phyloP scores from a whole-genome alignment of 2,888 invertebrate genomes.

The Xanthia togata region DNA sequence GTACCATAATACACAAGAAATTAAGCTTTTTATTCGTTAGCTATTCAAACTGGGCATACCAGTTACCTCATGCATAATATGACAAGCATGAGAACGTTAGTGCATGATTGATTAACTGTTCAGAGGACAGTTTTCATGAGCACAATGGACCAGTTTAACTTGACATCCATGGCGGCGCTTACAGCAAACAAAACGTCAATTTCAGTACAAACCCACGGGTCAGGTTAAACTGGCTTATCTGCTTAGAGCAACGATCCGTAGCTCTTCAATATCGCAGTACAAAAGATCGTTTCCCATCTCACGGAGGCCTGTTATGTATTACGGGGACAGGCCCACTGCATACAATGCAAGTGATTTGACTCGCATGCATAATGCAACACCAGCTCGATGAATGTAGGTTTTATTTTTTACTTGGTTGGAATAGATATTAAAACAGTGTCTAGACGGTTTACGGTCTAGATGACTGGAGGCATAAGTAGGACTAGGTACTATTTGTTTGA shows the following conservation, averaged over 20 bases:
- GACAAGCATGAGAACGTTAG: conserved; percentile 39
- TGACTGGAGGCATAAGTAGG: not conserved
- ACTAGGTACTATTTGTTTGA: not conserved
- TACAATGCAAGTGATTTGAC: conserved; percentile 54
- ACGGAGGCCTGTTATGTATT: conserved; percentile 59
- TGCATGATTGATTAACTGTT: conserved; percentile 50
- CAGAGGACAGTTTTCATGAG: conserved; percentile 50
- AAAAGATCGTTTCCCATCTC: conserved; percentile 66
- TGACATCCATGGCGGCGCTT: conserved; percentile 3
- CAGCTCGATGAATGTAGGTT: conserved; percentile 33
- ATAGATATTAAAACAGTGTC: conserved; percentile 42
- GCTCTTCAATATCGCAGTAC: conserved; percentile 44
- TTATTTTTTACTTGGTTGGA: conserved; percentile 37
- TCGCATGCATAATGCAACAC: conserved; percentile 60
- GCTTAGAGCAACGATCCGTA: conserved; percentile 47
- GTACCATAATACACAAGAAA: not conserved
- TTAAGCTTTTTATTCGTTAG: conserved; percentile 1
- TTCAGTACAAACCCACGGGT: not conserved
- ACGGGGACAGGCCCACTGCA: conserved; percentile 53
- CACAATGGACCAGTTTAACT: not conserved
- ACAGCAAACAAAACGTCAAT: not conserved
- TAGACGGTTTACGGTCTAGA: conserved; percentile 29
- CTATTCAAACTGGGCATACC: conserved; percentile 25
- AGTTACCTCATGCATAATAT: conserved; percentile 25
- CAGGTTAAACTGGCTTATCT: conserved; percentile 17